Percentiles rank a stretch among this genome's conserved stretches.
phyloP scores from a whole-genome alignment of 2,797 vertebrate species.

The Enoplosus armatus region DNA sequence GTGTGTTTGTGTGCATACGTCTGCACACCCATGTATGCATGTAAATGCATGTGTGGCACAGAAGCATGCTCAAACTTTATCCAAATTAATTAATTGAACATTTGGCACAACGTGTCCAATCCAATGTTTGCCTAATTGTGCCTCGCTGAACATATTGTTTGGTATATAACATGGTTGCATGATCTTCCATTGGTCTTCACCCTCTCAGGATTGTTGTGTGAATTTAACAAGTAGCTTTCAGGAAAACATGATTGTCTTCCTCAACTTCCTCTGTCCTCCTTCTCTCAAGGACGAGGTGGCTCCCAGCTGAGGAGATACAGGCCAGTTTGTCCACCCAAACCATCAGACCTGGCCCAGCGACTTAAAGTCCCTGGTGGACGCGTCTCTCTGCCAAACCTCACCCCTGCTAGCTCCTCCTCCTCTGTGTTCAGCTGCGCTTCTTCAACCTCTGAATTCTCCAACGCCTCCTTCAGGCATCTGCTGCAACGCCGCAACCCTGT shows the following conservation, averaged over 20 bases:
- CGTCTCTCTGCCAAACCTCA: conserved; percentile 41
- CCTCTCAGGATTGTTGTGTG: conserved; percentile 16
- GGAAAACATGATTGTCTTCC: conserved; percentile 1
- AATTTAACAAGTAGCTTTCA: background rate
- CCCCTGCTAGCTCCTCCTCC: conserved; percentile 63
- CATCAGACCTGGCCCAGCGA: conserved; percentile 59
- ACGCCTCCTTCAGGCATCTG: conserved; percentile 76
- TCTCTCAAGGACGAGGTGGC: conserved; percentile 68
- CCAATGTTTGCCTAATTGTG: conserved; percentile 1
- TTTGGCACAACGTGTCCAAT: conserved; percentile 25
- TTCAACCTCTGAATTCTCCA: conserved; percentile 60
- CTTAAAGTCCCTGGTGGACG: conserved; percentile 47
- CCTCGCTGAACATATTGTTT: conserved; percentile 6
- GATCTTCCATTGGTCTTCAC: conserved; percentile 56
- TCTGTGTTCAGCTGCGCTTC: conserved; percentile 60
- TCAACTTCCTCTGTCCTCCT: conserved; percentile 8
- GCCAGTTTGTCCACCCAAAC: conserved; percentile 61
- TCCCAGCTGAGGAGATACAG: conserved; percentile 61
- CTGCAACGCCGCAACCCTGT: conserved; percentile 89
- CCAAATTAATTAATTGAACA: conserved; percentile 21
- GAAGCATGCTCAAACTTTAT: conserved; percentile 56
- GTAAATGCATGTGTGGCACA: conserved; percentile 58
- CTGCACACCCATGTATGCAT: conserved; percentile 55
- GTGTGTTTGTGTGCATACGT: conserved; percentile 31
- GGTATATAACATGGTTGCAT: conserved; percentile 63